A percentile compares a stretch with the other conserved stretches of the same genome.
phyloP scores from a whole-genome alignment of 2,888 invertebrate species.

The Mythimna lalbum region DNA sequence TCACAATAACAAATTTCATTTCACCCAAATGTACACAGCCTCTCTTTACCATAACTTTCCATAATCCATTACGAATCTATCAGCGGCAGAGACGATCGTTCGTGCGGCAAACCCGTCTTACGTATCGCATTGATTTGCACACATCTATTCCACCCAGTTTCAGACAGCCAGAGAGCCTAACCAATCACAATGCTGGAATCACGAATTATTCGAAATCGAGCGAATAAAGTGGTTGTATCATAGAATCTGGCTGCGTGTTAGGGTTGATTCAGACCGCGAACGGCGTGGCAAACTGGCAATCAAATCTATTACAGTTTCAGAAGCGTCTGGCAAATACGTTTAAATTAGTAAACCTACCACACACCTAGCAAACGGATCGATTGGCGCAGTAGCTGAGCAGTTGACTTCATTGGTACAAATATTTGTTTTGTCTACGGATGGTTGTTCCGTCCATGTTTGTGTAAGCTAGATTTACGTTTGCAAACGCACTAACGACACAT shows the following conservation, averaged over 20 bases:
- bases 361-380: neutral
- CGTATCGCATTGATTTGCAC: slow-evolving; percentile 55
- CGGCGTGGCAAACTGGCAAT: slow-evolving; percentile 13
- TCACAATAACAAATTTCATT: slow-evolving; percentile 51
- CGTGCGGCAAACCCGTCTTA: slow-evolving; percentile 45
- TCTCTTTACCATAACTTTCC: slow-evolving; percentile 59
- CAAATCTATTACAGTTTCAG: neutral
- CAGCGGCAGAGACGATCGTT: slow-evolving; percentile 49
- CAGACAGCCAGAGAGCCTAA: slow-evolving; percentile 41
- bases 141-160: slow-evolving; percentile 42
- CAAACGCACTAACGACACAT: slow-evolving; percentile 20
- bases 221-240: slow-evolving; percentile 51
- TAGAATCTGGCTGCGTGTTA: slow-evolving; percentile 33
- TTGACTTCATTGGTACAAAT: slow-evolving; percentile 19
- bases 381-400: slow-evolving; percentile 17
- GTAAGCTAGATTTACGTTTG: slow-evolving; percentile 35
- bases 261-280: slow-evolving; percentile 8
- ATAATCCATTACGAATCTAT: slow-evolving; percentile 63
- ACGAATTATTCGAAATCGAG: slow-evolving; percentile 52
- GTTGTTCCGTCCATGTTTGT: slow-evolving; percentile 27
- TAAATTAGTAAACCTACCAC: slow-evolving; percentile 27
- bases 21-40: slow-evolving; percentile 48
- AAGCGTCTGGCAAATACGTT: slow-evolving; percentile 3
- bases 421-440: slow-evolving; percentile 23
- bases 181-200: slow-evolving; percentile 46